Base-by-base conservation (phyloP, 2,797 vertebrate genomes). In the Spea hammondii region DNA sequence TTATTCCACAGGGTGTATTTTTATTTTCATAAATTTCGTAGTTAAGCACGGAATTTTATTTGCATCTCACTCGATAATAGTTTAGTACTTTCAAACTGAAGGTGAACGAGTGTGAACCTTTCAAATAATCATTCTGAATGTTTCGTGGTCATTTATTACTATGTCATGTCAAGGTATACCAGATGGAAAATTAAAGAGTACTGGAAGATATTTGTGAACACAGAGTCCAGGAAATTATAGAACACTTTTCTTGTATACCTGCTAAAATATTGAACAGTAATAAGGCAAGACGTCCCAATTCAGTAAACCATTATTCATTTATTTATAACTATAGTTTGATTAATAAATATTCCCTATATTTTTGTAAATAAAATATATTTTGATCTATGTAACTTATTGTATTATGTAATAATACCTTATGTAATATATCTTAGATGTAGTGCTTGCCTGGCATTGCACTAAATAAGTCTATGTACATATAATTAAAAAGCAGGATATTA, bases 111-210 rank as follows among this genome's bases (percentile, higher is more conserved):
- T 70, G 74, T 70, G 79, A 77, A 14, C 60, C 77, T 55, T 77
- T 77, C 53, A 77, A 77, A 81, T 81, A 62, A 81, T 72, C 74
- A 77, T 81, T 45, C 64, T 69, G 74, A 77, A 77, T 77, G 70
- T 69, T 77, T 74, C 62, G 65, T 62, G 73, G 76, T 77, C 47
- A 77, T 77, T 76, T 60, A 65, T 81, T 77, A 81, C 70, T 77
- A 77, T 73, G 74, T 73, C 70, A 81, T 72, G 79, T 81, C 70
- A 69, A 81, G 79, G 65, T 72, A 46, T 45, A 65, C 74, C 74
- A 81, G 79, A 73, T 81, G 70, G 74, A 72, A 77, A 72, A 81
- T 77, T 77, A 69, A 54, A 69, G 74, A 17, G 69, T 32, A 47
- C 10, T 6, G 62, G 53, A 68, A 76, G 51, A 59, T 54, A 45